Evolutionary conservation across 2,797 vertebrate genomes (phyloP), one percentile per base, ranked within the genome.

Genomic region (Poecilia picta): DNA sequence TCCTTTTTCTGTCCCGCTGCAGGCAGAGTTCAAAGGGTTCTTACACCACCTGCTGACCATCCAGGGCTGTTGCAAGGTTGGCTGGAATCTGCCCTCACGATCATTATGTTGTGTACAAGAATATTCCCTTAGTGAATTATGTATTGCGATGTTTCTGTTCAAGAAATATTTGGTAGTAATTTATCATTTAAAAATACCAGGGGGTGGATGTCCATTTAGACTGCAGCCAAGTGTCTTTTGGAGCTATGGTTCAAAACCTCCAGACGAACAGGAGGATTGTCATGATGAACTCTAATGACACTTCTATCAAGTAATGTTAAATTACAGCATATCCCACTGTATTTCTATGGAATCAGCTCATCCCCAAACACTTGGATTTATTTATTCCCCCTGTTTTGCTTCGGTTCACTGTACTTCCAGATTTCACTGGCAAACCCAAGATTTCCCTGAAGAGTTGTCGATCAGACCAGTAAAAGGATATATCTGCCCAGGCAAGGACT

Each of bases 361-460:
- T 51, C 28, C 46, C 36, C 4, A 53, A n/a, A 31, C 25, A n/a
- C 46, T 36, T 64, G 49, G 8, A 57, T 75, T 5, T 33, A 57
- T 28, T 33, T 46, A 15, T 72, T 11, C 53, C 36, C 6, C 64
- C 45, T 85, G 3, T 64, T 59, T 76, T 62, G 25, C 25, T 64
- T 74, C n/a, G n/a, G 0, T 62, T 36, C 62, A 43, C 64, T 25
- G 77, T 33, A 55, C 66, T 31, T 59, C 31, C 76, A 98, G 97
- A 84, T 98, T 98, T 87, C 91, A 93, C 31, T 99, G 98, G 98
- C 95, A 97, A 53, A 53, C 80, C 2, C 89, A 91, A 75, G 85
- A 74, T 70, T 96, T 97, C 76, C 91, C 95, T 66, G 92, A 96
- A 3, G 94, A 95, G 78, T 92, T 98, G 88, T 95, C 93, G 55